Base-by-base conservation (phyloP, 1,140 invertebrate species). In the Sipha flava region DNA sequence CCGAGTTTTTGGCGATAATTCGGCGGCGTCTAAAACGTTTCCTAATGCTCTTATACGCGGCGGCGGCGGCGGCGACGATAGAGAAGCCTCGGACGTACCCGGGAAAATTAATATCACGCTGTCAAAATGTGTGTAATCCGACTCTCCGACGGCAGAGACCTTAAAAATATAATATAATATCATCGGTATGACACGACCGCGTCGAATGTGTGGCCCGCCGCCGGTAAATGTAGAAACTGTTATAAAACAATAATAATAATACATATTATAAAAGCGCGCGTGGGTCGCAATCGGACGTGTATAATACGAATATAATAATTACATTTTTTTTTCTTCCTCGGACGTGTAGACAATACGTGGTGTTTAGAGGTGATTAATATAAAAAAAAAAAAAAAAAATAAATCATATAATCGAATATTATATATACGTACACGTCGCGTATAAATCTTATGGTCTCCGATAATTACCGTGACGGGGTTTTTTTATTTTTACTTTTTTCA, bases 1-100 rank as follows among this genome's bases (percentile, higher is more conserved):
- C n/a, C n/a, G n/a, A n/a, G n/a, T n/a, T n/a, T 62, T 62, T 62
- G 59, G 59, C 59, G 31, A 62, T 62, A 62, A 62, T 62, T 62
- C 59, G 59, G 59, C 34, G 62, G 23, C 12, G 37, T 5, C 40
- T 40, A 12, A 43, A 43, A 43, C 40, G 40, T 66, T 23, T 16
- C n/a, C 23, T n/a, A 66, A 37, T 40, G 62, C 9, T 66, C 10
- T 3, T 23, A 40, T 18, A 40, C 31, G 21, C n/a, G 2, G 29
- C 34, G 57, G 12, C 62, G 62, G n/a, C n/a, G n/a, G n/a, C n/a
- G n/a, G n/a, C n/a, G n/a, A n/a, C n/a, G n/a, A n/a, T n/a, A n/a
- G n/a, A 66, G 62, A 66, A 66, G 62, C 62, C 62, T 40, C n/a
- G 62, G 7, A 34, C 9, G 31, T 62, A 40, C 62, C 62, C 7